Evolutionary conservation across 1,140 invertebrate species (phyloP), one percentile per base, ranked within the genome.

Genomic region (Telenomus remus): DNA sequence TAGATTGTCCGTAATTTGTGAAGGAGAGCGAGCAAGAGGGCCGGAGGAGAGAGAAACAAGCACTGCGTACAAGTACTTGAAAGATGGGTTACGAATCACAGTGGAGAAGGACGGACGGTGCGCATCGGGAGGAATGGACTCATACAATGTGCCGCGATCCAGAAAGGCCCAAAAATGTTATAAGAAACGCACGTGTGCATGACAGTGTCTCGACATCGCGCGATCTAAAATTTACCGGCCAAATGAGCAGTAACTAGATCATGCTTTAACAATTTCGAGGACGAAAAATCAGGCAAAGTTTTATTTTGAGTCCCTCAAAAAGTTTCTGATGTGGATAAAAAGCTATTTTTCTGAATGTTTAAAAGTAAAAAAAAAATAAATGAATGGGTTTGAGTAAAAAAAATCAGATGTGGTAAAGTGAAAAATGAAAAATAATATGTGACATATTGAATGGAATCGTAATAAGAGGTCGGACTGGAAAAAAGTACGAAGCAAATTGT

Each of bases 61-160:
- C 13, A 1, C 16, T 2, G 3, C 1, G 14, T 43, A 37, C 19
- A 42, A 53, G 48, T 42, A 53, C 47, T 3, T 0, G 53, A 44
- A 37, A 51, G 48, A 49, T 43, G 57, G 55, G 57, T 13, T 48
- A 33, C 33, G 48, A 47, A 16, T 69, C 49, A 27, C 15, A 35
- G 4, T 42, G 63, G 19, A 60, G 16, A 55, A 65, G 61, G 51
- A 65, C 47, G 70, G 50, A 16, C 60, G 42, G 51, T 27, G 50
- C 15, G 12, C 19, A 11, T 7, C 13, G 49, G 10, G 53, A 56
- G 57, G 57, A 66, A 63, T 68, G 63, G 60, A 50, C 65, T 65
- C 50, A 69, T 72, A 76, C 71, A 80, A 80, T 80, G 73, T 78
- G 79, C 50, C 78, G 71, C 53, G 63, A 57, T 57, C 63, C 57